Conservation (phyloP, 2,113 vertebrate species). For the Antennarius striatus region DNA sequence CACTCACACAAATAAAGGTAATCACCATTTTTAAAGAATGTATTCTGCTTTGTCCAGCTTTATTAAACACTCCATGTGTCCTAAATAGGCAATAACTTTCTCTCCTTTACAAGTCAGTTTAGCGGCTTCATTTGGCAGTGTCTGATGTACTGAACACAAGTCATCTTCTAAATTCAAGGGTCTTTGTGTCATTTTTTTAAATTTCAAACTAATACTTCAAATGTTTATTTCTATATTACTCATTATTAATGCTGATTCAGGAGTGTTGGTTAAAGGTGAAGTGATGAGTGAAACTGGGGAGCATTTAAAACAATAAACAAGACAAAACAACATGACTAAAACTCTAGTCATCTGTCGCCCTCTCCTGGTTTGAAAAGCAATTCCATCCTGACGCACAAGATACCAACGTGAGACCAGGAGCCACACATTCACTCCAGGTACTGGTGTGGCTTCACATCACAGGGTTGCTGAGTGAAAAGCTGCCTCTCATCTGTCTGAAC, state of each 20-base stretch:
- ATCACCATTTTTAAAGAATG: neutral
- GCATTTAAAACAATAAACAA: neutral
- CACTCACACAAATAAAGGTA: neutral
- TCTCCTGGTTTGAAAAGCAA: conserved; percentile 51
- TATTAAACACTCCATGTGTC: neutral
- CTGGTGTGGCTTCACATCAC: conserved; percentile 30
- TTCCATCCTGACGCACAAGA: neutral
- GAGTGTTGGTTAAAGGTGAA: neutral
- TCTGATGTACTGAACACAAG: too few relatives aligned
- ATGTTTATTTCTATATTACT: neutral
- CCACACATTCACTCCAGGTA: conserved; percentile 18
- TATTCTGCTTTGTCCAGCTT: conserved; percentile 1
- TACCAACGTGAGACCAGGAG: too few relatives aligned
- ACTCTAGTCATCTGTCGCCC: conserved; percentile 58
- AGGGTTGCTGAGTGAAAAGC: conserved; percentile 35
- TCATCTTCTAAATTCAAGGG: too few relatives aligned
- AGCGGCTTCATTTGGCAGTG: neutral
- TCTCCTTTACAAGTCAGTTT: conserved; percentile 1
- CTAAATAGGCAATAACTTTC: neutral
- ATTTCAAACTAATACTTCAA: neutral
- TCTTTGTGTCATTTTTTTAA: too few relatives aligned
- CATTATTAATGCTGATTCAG: neutral
- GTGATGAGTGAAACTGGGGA: neutral
- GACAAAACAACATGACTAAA: neutral
- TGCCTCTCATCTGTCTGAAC: conserved; percentile 48